Base-by-base conservation (phyloP, 2,797 vertebrate species). In the Myotis vivesi region DNA sequence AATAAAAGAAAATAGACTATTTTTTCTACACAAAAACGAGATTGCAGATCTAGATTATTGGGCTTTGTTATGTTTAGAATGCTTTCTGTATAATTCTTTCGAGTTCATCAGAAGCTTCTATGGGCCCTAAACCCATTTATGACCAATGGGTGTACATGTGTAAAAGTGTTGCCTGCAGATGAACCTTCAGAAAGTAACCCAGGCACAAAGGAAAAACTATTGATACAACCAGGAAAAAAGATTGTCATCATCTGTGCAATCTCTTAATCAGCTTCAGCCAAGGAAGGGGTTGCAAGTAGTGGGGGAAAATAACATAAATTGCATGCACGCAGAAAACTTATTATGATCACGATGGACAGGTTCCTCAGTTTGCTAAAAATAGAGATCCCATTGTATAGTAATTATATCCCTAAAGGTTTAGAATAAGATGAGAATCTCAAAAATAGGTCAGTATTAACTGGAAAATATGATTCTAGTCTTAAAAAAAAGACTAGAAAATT, bases 371-470 rank as follows among this genome's bases (percentile, higher is more conserved):
- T 83, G 72, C 82, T 94, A 83, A 96, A 95, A 97, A 94, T 53
- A 94, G 66, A 94, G 53, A 90, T 77, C 59, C 73, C 66, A 8
- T 17, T 51, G 87, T 57, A 57, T 77, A 53, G 71, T 83, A 90
- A 95, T 95, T 84, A 79, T 89, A 85, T 97, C 95, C 93, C 92
- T 87, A 77, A 88, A 71, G 93, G 38, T 88, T 91, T 94, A n/a
- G 44, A 95, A 73, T 75, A 93, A 93, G 93, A 97, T 94, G 92
- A 96, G 88, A 93, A 71, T 94, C 49, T 95, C 75, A 94, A 96
- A 97, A 95, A 95, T 97, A 97, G 97, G 97, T 97, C 96, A 97
- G 62, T 96, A 95, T 97, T 97, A 96, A 97, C 86, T 94, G 71
- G 90, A 95, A 97, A 96, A 95, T 95, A 87, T 73, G 55, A 96